These are phyloP conservation scores for Macrobrachium rosenbergii DNA, from an alignment of 1,140 invertebrate genomes.

Conservation along the genomic window DNA sequence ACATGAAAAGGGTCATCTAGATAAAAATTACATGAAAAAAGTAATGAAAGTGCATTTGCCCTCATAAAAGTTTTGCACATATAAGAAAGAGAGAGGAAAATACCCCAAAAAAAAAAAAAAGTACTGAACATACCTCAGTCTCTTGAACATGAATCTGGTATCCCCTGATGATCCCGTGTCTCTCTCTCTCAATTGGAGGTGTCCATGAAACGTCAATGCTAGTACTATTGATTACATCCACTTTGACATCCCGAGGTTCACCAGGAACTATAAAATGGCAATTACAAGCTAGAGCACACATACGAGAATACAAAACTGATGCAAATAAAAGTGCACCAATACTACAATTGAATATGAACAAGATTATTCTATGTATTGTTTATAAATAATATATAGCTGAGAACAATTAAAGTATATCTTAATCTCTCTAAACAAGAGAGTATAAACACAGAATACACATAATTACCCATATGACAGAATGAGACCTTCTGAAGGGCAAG, in stretches of 20 bases:
- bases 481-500: no score
- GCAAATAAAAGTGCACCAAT: neutral
- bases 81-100: neutral
- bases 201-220: constrained; percentile 93
- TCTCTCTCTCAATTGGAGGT: constrained; percentile 88
- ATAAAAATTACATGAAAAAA: no score
- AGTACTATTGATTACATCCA: constrained; percentile 90
- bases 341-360: neutral
- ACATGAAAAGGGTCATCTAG: no score
- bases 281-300: neutral
- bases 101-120: no score
- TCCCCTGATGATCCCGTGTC: constrained; percentile 95
- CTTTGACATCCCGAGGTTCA: constrained; percentile 91
- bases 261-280: constrained; percentile 85
- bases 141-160: constrained; percentile 97
- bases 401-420: no score
- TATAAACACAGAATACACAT: no score
- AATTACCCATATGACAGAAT: no score
- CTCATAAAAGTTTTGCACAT: no score
- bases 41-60: no score
- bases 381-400: no score
- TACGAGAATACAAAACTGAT: neutral
- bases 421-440: no score
- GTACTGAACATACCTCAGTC: constrained; percentile 82
- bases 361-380: no score